These are phyloP conservation scores for Palaemon carinicauda DNA, from an alignment of 1,140 invertebrate species.

Conservation along the genomic window DNA sequence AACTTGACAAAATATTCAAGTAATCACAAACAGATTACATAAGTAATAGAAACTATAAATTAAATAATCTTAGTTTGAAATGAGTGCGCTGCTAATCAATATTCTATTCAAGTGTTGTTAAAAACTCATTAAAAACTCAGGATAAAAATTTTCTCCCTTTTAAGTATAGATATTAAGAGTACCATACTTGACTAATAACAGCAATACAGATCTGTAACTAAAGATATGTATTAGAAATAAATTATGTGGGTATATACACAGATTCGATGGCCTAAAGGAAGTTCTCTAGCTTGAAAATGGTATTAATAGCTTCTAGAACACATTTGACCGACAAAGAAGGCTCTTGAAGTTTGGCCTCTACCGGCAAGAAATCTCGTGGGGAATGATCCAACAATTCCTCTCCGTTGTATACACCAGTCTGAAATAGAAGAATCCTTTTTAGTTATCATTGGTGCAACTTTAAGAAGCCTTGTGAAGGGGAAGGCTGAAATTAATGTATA, in stretches of 20 bases:
- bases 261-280: conserved; percentile 56
- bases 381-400: conserved; percentile 64
- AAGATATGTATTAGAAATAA: background rate
- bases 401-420: conserved; percentile 66
- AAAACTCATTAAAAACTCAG: no score
- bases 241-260: background rate
- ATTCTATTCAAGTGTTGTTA: no score
- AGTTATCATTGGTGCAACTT: background rate
- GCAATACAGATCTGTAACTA: background rate
- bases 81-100: no score
- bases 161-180: no score
- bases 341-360: conserved; percentile 68
- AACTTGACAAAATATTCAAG: no score
- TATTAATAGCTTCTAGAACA: conserved; percentile 69
- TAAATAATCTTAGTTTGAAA: no score
- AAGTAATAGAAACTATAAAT: no score
- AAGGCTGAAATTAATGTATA: no score
- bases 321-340: conserved; percentile 67
- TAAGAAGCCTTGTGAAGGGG: no score
- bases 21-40: no score
- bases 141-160: no score
- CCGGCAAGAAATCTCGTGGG: conserved; percentile 66
- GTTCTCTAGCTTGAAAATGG: conserved; percentile 68
- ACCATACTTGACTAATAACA: background rate
- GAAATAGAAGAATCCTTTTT: conserved; percentile 14